Conservation (phyloP, 92 coral and sea anemone species). For the Anthopleura xanthogrammica region DNA sequence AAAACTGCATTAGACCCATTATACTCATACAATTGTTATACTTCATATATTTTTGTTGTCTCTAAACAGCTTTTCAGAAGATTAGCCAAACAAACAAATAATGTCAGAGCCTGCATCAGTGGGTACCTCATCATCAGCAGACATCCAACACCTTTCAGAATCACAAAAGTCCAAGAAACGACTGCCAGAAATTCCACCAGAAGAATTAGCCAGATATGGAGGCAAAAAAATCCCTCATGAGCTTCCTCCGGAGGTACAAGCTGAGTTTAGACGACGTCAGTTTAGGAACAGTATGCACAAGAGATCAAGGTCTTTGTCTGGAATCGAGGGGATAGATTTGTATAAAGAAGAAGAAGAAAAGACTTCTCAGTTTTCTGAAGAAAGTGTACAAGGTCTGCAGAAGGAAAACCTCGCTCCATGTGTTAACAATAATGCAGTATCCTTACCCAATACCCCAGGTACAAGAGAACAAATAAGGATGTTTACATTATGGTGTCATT, state of each 20-base stretch:
- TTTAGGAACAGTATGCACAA: constrained; percentile 44
- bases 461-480: not conserved
- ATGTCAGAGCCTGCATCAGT: not conserved
- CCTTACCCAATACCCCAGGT: constrained; percentile 83
- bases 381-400: constrained; percentile 8
- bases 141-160: constrained; percentile 12
- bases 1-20: no score
- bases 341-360: constrained; percentile 28
- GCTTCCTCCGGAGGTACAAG: constrained; percentile 74
- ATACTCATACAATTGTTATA: no score
- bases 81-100: no score
- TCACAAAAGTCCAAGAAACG: constrained; percentile 56
- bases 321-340: constrained; percentile 52
- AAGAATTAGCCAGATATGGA: constrained; percentile 63
- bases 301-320: constrained; percentile 77
- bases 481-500: no score
- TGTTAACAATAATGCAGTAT: constrained; percentile 32
- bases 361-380: not conserved
- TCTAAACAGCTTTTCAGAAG: no score
- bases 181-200: constrained; percentile 84
- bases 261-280: constrained; percentile 67
- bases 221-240: constrained; percentile 41
- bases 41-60: no score
- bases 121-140: constrained; percentile 1
- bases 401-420: constrained; percentile 36